Conservation (phyloP, 2,113 vertebrate species). For the Manacus vitellinus region DNA sequence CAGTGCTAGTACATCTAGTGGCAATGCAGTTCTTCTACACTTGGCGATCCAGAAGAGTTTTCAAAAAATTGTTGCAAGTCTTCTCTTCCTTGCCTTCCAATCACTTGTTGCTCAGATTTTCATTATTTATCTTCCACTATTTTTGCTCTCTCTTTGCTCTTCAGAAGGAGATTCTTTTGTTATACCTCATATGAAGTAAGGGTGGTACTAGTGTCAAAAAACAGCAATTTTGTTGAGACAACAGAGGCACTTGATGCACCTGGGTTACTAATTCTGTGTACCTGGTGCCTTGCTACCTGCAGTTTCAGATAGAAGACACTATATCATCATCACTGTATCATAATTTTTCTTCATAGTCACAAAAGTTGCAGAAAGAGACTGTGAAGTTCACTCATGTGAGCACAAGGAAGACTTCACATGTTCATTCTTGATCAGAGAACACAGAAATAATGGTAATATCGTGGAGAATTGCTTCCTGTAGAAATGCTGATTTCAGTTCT, state of each 20-base stretch:
- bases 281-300: background rate
- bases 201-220: background rate
- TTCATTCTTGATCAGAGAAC: background rate
- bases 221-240: background rate
- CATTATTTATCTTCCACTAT: background rate
- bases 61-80: background rate
- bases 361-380: background rate
- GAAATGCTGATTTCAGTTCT: background rate
- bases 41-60: background rate
- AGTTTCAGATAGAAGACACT: background rate
- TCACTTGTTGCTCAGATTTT: background rate
- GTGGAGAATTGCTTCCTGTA: background rate
- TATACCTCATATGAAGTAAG: accelerated
- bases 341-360: background rate
- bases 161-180: background rate
- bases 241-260: background rate
- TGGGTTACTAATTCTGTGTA: background rate
- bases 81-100: background rate
- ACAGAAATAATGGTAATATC: background rate
- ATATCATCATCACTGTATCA: background rate
- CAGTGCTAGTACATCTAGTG: background rate
- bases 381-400: background rate
- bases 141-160: background rate
- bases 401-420: background rate
- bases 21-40: background rate